Evolutionary conservation across 2,113 vertebrate species (phyloP), one percentile per base, ranked within the genome.

Genomic region (Neolamprologus longior): DNA sequence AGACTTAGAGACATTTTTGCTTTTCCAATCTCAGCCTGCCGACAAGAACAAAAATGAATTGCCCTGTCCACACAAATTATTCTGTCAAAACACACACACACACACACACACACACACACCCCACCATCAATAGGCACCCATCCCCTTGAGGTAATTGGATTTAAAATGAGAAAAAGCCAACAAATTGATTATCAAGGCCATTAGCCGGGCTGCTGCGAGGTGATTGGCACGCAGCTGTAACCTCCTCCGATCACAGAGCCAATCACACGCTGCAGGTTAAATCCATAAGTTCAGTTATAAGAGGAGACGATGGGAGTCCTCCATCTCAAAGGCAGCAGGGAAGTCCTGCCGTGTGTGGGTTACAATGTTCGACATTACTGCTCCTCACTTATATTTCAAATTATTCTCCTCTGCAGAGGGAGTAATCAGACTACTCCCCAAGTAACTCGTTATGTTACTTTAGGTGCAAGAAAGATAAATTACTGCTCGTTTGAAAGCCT

Each of bases 111-210:
- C 24, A 24, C 12, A 9, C 13, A 58, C 57, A 9, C 31, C 9
- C 28, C 17, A 45, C 68, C 68, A 76, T 7, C 71, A 76, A 28
- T 47, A 50, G 68, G 68, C 68, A 76, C n/a, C 68, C 14, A 7
- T 15, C 12, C 19, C 28, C 42, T 21, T 21, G 17, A 54, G 37
- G 35, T 95, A 94, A 95, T 94, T 93, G 91, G 87, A 94, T 95
- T 94, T 91, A 82, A 91, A 93, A 93, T 92, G 42, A 86, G 89
- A 90, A 91, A 92, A 90, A 53, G 73, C 24, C 58, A 80, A 89
- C 83, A 78, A 88, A 95, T 94, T 93, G 91, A 95, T 96, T 92
- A 93, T 87, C 4, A 73, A 42, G 78, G 88, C 78, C 82, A 85
- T 94, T 93, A 92, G 78, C 31, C 1, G 17, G 7, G 45, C 31